Evolutionary conservation across 2,888 invertebrate species (phyloP).

Genomic region (Laothoe populi): DNA sequence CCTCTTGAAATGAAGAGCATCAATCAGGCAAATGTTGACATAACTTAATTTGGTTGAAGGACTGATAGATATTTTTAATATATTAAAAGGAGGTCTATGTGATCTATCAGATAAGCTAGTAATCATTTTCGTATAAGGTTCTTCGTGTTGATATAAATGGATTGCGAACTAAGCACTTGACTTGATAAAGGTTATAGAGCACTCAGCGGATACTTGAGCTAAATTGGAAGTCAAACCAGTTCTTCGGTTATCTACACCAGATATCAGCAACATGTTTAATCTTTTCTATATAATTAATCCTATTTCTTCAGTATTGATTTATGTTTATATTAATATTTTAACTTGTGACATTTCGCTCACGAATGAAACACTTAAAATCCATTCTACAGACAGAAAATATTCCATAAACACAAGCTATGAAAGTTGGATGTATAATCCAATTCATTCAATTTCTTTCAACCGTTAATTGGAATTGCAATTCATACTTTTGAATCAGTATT

Average conservation of each 20-base stretch:
- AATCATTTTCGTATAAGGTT: too few relatives aligned
- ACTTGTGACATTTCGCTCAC: constrained; percentile 8
- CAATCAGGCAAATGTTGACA: constrained; percentile 46
- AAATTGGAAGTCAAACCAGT: too few relatives aligned
- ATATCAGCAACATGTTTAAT: not conserved
- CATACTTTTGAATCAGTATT: constrained; percentile 38
- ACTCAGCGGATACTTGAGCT: too few relatives aligned
- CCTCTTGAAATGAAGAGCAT: constrained; percentile 52
- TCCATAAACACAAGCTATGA: constrained; percentile 17
- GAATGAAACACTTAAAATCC: constrained; percentile 28
- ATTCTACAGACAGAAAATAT: constrained; percentile 13
- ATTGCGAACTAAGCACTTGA: too few relatives aligned
- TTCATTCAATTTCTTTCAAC: constrained; percentile 31
- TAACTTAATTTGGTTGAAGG: constrained; percentile 31
- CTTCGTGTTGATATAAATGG: too few relatives aligned
- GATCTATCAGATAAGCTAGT: too few relatives aligned
- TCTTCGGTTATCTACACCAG: too few relatives aligned
- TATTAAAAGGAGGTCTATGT: too few relatives aligned
- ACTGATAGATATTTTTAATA: too few relatives aligned
- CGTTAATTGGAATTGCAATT: constrained; percentile 42
- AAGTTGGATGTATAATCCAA: constrained; percentile 29
- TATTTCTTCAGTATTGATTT: not conserved
- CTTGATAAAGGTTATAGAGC: too few relatives aligned
- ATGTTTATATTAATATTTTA: not conserved
- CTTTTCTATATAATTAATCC: not conserved